Conservation (phyloP, 2,888 invertebrate species). For the Sycophila texana region DNA sequence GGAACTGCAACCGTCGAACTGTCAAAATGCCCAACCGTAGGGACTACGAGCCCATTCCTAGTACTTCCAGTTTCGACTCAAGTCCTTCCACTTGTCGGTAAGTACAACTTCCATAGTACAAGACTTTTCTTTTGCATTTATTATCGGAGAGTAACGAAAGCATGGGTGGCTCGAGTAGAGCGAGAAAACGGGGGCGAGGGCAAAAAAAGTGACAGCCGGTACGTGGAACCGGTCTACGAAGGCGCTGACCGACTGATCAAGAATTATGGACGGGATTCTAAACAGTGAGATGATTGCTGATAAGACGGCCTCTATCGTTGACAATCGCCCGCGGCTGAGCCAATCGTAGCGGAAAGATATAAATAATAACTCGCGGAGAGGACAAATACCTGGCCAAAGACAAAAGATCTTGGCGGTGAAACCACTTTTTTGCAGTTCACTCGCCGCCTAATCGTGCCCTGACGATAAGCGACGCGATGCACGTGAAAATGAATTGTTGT, state of each 20-base stretch:
- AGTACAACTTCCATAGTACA: slow-evolving; percentile 57
- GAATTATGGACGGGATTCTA: too few relatives aligned
- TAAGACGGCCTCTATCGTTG: not conserved
- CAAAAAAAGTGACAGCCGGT: not conserved
- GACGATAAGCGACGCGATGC: not conserved
- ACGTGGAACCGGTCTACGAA: not conserved
- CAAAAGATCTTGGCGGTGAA: too few relatives aligned
- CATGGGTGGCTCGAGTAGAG: not conserved
- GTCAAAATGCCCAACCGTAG: slow-evolving; percentile 62
- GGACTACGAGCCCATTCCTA: slow-evolving; percentile 66
- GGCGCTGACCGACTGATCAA: not conserved
- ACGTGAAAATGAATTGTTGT: slow-evolving; percentile 6
- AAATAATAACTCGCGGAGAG: too few relatives aligned
- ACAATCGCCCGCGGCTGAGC: not conserved
- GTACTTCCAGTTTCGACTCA: slow-evolving; percentile 28
- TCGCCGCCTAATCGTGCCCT: not conserved
- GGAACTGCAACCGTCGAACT: not conserved
- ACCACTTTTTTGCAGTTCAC: not conserved
- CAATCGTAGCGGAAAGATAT: too few relatives aligned
- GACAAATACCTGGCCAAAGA: not conserved
- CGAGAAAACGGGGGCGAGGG: not conserved
- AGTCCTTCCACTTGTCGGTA: slow-evolving; percentile 53
- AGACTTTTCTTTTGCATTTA: not conserved
- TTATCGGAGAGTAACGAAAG: not conserved
- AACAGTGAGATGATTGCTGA: too few relatives aligned